Percentiles rank a stretch among this genome's conserved stretches.
phyloP scores from a whole-genome alignment of 1,140 invertebrate species.

The Zaprionus camerounensis region DNA sequence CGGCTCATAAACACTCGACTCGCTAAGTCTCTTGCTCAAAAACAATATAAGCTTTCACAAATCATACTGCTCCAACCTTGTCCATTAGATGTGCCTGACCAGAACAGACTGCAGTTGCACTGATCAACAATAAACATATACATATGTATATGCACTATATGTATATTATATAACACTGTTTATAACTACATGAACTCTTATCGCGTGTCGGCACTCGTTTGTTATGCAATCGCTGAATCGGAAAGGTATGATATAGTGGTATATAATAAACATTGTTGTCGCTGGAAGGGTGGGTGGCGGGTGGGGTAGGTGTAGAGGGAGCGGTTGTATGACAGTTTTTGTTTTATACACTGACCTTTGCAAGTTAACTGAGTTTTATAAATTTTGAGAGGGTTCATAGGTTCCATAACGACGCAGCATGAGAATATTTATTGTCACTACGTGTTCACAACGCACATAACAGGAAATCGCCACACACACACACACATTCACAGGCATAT shows the following conservation, averaged over 20 bases:
- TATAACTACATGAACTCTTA: too few relatives aligned
- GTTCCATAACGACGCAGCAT: conserved; percentile 74
- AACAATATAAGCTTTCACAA: too few relatives aligned
- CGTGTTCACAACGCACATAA: conserved; percentile 64
- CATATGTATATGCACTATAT: too few relatives aligned
- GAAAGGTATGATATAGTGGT: not conserved
- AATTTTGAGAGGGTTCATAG: conserved; percentile 73
- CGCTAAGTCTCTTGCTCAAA: too few relatives aligned
- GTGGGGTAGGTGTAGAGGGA: not conserved
- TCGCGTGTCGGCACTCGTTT: too few relatives aligned
- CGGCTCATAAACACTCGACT: too few relatives aligned
- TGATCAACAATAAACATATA: too few relatives aligned
- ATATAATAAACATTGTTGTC: not conserved
- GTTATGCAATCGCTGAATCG: not conserved
- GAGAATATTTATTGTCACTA: conserved; percentile 71
- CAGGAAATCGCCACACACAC: conserved; percentile 44
- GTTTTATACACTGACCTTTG: conserved; percentile 57
- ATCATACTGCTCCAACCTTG: too few relatives aligned
- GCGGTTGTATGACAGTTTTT: conserved; percentile 16
- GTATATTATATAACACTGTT: too few relatives aligned
- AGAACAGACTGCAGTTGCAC: too few relatives aligned
- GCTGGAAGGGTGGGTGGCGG: not conserved
- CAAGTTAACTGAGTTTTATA: conserved; percentile 70
- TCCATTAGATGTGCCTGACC: too few relatives aligned
- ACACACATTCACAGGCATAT: conserved; percentile 22